A percentile compares a stretch with the other conserved stretches of the same genome.
Conservation (phyloP, 1,140 invertebrate genomes). For the Elymnias hypermnestra region DNA sequence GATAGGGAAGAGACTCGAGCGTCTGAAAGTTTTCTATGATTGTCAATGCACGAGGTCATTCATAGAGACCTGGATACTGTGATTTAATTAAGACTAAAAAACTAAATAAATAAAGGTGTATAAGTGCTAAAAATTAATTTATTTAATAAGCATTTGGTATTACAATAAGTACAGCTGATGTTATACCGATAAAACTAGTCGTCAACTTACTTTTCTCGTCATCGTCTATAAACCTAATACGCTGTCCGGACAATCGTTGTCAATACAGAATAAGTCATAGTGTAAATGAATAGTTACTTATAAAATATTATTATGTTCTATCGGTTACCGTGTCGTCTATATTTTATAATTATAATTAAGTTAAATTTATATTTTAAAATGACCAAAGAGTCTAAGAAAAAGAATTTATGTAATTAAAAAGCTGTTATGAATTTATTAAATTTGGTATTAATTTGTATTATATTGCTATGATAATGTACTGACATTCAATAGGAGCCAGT, state of each 20-base stretch:
- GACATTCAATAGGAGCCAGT: slow-evolving; percentile 46
- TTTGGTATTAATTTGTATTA: slow-evolving; percentile 40
- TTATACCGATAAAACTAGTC: slow-evolving; percentile 50
- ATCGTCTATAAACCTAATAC: slow-evolving; percentile 15
- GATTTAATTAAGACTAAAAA: slow-evolving; percentile 72
- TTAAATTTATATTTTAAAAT: slow-evolving; percentile 19
- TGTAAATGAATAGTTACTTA: slow-evolving; percentile 4
- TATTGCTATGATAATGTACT: slow-evolving; percentile 41
- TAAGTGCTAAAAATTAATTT: slow-evolving; percentile 34
- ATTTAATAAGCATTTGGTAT: slow-evolving; percentile 24
- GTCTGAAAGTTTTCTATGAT: slow-evolving; percentile 80
- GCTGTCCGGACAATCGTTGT: slow-evolving; percentile 8
- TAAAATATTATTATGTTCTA: slow-evolving; percentile 10
- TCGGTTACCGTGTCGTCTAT: slow-evolving; percentile 13
- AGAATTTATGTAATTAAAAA: slow-evolving; percentile 38
- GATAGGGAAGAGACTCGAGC: slow-evolving; percentile 76
- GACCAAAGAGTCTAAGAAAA: slow-evolving; percentile 58
- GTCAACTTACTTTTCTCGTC: slow-evolving; percentile 25
- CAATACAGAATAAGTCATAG: slow-evolving; percentile 3
- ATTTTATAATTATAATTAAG: slow-evolving; percentile 11
- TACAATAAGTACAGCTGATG: slow-evolving; percentile 24
- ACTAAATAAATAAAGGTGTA: slow-evolving; percentile 37
- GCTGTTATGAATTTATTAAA: slow-evolving; percentile 46
- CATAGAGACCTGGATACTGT: slow-evolving; percentile 70
- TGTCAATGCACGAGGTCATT: slow-evolving; percentile 63